phyloP scores from a whole-genome alignment of 2,797 vertebrate species.

The Malurus leucopterus region DNA sequence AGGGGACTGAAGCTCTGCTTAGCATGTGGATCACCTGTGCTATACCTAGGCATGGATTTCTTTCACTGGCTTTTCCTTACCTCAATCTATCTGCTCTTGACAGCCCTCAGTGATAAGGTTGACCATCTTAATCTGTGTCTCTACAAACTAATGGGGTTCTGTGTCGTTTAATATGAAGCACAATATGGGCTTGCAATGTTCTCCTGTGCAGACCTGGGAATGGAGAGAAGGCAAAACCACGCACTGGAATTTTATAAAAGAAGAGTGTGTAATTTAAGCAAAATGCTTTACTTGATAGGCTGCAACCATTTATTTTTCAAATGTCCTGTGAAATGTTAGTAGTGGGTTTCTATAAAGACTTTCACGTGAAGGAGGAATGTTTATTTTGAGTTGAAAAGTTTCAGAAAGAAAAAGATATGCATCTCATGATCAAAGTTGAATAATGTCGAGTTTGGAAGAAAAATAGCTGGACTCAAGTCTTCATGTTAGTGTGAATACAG shows the following conservation, averaged over 20 bases:
- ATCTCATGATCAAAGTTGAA: neutral
- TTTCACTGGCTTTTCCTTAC: neutral
- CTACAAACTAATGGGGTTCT: neutral
- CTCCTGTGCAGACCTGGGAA: neutral
- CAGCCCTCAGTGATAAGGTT: neutral
- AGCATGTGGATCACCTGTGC: neutral
- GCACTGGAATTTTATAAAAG: neutral
- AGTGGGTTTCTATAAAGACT: neutral
- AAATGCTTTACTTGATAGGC: neutral
- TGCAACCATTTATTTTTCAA: slow-evolving; percentile 6
- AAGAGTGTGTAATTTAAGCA: neutral
- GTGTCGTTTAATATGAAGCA: neutral
- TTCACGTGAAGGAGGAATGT: neutral
- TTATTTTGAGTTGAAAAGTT: slow-evolving; percentile 10
- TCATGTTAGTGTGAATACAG: neutral
- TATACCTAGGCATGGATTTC: neutral
- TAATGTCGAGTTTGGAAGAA: neutral
- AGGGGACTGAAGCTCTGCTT: neutral
- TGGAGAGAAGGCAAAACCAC: neutral
- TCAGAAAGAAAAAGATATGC: neutral
- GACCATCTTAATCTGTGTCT: neutral
- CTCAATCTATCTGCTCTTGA: neutral
- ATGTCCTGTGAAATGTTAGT: neutral
- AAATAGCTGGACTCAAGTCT: neutral
- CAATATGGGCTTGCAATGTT: neutral